Percentiles rank a stretch among this genome's conserved stretches.
These are phyloP conservation scores for Eledone cirrhosa DNA, from an alignment of 2,888 invertebrate genomes.

Conservation along the genomic window DNA sequence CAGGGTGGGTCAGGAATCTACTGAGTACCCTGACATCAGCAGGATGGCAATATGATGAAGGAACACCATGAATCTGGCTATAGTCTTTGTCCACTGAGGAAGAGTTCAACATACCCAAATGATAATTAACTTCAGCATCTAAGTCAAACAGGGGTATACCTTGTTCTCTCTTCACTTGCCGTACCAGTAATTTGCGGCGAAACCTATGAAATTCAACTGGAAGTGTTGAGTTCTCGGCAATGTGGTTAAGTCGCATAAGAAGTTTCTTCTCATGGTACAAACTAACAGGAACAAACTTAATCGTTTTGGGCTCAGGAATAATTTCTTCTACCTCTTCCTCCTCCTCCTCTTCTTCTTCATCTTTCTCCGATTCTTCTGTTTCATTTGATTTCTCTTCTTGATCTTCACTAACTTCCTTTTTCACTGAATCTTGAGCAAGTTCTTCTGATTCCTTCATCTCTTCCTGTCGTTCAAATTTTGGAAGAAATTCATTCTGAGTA, in stretches of 20 bases:
- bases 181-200: constrained; percentile 72
- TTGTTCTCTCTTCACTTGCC: constrained; percentile 72
- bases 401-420: constrained; percentile 30
- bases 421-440: constrained; percentile 27
- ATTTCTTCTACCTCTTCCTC: constrained; percentile 27
- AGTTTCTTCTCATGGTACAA: constrained; percentile 70
- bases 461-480: not conserved
- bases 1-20: constrained; percentile 34
- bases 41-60: constrained; percentile 7
- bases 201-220: constrained; percentile 67
- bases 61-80: not conserved
- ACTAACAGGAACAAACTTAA: constrained; percentile 66
- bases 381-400: constrained; percentile 27
- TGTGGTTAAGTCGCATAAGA: constrained; percentile 55
- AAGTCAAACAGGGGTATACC: constrained; percentile 72
- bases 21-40: constrained; percentile 6
- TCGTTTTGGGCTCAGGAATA: constrained; percentile 16
- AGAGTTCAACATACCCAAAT: constrained; percentile 14
- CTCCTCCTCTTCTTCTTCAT: constrained; percentile 31
- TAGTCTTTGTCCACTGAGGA: constrained; percentile 11
- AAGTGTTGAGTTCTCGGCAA: constrained; percentile 44
- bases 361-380: constrained; percentile 17
- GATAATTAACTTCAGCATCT: constrained; percentile 65
- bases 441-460: constrained; percentile 28
- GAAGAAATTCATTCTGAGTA: no score